These are phyloP conservation scores for Sminthopsis crassicaudata DNA, from an alignment of 2,113 vertebrate genomes.

Conservation along the genomic window DNA sequence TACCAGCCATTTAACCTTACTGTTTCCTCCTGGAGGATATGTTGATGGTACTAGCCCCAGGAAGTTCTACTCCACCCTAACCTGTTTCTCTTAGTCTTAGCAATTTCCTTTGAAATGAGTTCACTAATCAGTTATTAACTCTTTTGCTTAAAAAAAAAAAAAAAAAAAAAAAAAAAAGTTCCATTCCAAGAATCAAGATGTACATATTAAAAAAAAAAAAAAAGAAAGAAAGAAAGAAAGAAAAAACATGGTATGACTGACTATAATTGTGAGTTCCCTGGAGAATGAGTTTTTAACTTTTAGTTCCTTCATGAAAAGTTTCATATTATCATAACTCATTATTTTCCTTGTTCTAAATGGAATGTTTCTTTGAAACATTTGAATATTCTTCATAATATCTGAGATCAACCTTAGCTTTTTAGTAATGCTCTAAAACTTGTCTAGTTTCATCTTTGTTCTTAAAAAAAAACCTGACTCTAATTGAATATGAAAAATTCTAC, in stretches of 20 bases:
- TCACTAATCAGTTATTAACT: not conserved
- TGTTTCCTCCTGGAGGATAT: not conserved
- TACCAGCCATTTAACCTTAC: not conserved
- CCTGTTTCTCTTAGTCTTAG: not conserved
- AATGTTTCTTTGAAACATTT: not conserved
- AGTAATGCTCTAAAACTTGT: not conserved
- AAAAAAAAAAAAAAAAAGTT: not conserved
- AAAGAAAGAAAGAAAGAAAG: too few species aligned
- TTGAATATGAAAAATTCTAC: not conserved
- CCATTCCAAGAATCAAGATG: not conserved
- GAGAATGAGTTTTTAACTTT: not conserved
- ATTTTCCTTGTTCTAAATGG: not conserved
- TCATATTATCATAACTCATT: not conserved
- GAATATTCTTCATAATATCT: not conserved
- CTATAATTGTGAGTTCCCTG: not conserved
- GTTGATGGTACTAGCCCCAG: not conserved
- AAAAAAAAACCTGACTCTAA: not conserved
- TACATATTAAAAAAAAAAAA: not conserved
- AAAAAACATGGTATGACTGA: not conserved
- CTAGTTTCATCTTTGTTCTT: not conserved
- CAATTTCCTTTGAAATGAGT: not conserved
- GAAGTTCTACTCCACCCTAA: not conserved
- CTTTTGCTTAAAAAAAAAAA: not conserved
- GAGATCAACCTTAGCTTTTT: not conserved
- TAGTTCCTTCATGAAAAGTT: not conserved